A percentile compares a stretch with the other conserved stretches of the same genome.
Conservation (phyloP, 1,140 invertebrate genomes). For the Brachionus manjavacas region DNA sequence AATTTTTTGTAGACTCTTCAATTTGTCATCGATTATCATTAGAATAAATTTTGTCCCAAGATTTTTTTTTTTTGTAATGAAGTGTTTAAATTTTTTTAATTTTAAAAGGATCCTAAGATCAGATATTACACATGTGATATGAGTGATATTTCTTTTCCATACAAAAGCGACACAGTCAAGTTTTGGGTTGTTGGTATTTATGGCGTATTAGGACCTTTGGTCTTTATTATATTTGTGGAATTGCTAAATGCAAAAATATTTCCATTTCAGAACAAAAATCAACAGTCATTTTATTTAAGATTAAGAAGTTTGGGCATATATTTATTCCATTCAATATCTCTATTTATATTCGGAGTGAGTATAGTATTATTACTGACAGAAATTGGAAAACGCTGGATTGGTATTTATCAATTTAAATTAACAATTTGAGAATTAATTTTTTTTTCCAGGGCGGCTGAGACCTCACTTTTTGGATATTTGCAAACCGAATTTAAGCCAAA, state of each 20-base stretch:
- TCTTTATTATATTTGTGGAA: constrained; percentile 23
- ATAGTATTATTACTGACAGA: constrained; percentile 64
- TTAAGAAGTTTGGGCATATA: constrained; percentile 19
- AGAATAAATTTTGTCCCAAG: no score
- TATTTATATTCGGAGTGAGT: constrained; percentile 34
- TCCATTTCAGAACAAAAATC: constrained; percentile 20
- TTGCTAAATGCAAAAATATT: constrained; percentile 19
- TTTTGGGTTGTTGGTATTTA: constrained; percentile 32
- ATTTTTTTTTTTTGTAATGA: neutral
- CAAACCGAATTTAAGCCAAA: constrained; percentile 53
- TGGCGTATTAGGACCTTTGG: neutral
- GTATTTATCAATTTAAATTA: neutral
- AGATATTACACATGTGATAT: constrained; percentile 39
- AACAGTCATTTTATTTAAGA: neutral
- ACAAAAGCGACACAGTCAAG: constrained; percentile 1
- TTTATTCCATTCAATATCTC: constrained; percentile 26
- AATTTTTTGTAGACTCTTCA: no score
- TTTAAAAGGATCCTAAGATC: constrained; percentile 28
- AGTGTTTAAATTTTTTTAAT: neutral
- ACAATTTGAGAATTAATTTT: neutral
- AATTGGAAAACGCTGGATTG: constrained; percentile 74
- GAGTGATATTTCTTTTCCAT: constrained; percentile 26
- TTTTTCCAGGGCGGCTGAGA: constrained; percentile 68
- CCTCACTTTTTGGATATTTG: constrained; percentile 78
- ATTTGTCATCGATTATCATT: no score